Percentiles rank a stretch among this genome's conserved stretches.
These are phyloP conservation scores for Paedocypris micromegethes DNA, from an alignment of 2,797 vertebrate species.

Conservation along the genomic window DNA sequence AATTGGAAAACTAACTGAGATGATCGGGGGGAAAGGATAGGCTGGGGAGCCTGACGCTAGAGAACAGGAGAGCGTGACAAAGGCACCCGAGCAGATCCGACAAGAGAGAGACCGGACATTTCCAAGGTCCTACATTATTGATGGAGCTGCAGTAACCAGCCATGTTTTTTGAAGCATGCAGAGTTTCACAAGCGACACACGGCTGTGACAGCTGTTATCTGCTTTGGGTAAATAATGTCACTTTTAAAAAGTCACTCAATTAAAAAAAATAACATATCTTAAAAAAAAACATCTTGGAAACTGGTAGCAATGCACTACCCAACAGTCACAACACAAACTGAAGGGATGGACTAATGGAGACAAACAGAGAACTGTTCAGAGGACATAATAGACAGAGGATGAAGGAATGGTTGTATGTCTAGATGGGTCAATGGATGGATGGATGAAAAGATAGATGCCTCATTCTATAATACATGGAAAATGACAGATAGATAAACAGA, in stretches of 20 bases:
- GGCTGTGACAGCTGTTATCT: background rate
- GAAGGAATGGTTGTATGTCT: too few relatives aligned
- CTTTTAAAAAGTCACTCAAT: background rate
- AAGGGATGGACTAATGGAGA: too few relatives aligned
- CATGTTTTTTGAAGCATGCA: conserved; percentile 55
- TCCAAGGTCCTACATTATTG: conserved; percentile 67
- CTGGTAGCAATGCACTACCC: too few relatives aligned
- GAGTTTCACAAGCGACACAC: background rate
- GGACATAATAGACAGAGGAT: too few relatives aligned
- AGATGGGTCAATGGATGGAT: too few relatives aligned
- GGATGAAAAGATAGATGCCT: too few relatives aligned
- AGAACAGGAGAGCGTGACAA: conserved; percentile 57
- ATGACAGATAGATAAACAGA: too few relatives aligned
- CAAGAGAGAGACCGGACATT: conserved; percentile 58
- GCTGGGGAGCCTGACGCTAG: conserved; percentile 10
- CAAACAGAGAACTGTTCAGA: too few relatives aligned
- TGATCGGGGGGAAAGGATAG: background rate
- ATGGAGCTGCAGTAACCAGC: conserved; percentile 59
- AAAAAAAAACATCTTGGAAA: too few relatives aligned
- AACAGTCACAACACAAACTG: too few relatives aligned
- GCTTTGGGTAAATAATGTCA: background rate
- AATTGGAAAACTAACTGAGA: conserved; percentile 52
- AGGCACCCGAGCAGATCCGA: conserved; percentile 53
- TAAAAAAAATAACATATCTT: too few relatives aligned
- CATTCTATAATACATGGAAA: too few relatives aligned